A percentile compares a stretch with the other conserved stretches of the same genome.
Conservation (phyloP, 2,113 vertebrate genomes). For the Dissostichus mawsoni region DNA sequence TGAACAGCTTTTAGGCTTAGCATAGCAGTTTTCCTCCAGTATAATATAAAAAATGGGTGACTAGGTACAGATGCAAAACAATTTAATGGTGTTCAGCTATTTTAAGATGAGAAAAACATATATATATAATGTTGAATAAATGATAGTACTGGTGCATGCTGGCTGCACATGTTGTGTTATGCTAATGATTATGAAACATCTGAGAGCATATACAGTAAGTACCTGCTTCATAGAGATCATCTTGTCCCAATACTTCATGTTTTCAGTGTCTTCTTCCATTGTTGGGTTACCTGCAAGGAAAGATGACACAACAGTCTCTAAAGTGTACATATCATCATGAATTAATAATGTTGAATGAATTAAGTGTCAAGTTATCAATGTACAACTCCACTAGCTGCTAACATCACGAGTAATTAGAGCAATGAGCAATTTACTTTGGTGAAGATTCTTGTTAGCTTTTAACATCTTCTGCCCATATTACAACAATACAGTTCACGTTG, state of each 20-base stretch:
- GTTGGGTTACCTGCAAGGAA: conserved; percentile 59
- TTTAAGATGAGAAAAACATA: neutral
- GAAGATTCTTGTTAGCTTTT: neutral
- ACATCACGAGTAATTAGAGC: neutral
- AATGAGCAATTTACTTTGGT: neutral
- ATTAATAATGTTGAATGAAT: neutral
- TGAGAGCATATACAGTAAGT: conserved; percentile 63
- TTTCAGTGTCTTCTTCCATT: conserved; percentile 36
- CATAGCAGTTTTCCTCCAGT: conserved; percentile 8
- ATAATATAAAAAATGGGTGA: conserved; percentile 11
- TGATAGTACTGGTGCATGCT: conserved; percentile 22
- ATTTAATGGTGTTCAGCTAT: conserved; percentile 5
- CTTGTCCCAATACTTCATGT: conserved; percentile 57
- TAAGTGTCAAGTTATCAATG: neutral
- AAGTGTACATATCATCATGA: conserved; percentile 15
- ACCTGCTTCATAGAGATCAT: conserved; percentile 74
- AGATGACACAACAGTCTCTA: conserved; percentile 60
- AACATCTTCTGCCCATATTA: neutral
- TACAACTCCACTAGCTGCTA: neutral
- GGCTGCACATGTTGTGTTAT: conserved; percentile 29
- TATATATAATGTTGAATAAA: conserved; percentile 1
- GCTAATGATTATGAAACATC: conserved; percentile 49
- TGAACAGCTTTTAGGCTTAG: conserved; percentile 12
- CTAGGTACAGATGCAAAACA: conserved; percentile 29
- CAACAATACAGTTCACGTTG: neutral